Evolutionary conservation across 2,888 invertebrate genomes (phyloP).

Genomic region (Nematopogon swammerdamellus): DNA sequence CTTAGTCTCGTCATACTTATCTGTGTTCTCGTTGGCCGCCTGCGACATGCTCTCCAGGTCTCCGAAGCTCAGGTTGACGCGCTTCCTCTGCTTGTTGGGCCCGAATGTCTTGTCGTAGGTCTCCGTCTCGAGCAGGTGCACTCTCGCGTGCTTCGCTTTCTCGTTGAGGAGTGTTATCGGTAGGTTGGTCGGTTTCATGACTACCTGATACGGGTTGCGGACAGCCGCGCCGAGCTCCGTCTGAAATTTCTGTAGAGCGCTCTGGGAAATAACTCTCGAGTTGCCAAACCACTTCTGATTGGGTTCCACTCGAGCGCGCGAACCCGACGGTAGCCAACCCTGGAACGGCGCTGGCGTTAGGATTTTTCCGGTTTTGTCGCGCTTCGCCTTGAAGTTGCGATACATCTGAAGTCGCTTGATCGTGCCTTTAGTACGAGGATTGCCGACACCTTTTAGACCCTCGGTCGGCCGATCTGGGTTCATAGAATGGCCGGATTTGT

Average conservation of each 20-base stretch:
- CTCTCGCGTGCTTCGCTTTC: constrained; percentile 82
- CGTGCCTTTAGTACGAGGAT: constrained; percentile 84
- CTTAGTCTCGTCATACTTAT: constrained; percentile 75
- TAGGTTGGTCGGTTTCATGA: constrained; percentile 94
- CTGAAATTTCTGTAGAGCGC: constrained; percentile 84
- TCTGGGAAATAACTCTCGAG: constrained; percentile 93
- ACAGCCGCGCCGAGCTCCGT: constrained; percentile 92
- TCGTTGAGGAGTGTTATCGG: constrained; percentile 94
- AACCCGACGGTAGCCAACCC: constrained; percentile 82
- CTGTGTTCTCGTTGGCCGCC: constrained; percentile 65
- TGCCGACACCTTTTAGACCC: constrained; percentile 80
- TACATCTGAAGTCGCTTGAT: constrained; percentile 98
- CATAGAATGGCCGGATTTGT: constrained; percentile 89
- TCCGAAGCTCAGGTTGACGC: constrained; percentile 73
- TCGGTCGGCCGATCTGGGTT: constrained; percentile 84
- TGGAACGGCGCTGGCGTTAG: constrained; percentile 95
- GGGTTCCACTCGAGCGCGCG: constrained; percentile 93
- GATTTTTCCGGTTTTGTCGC: constrained; percentile 88
- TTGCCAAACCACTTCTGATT: constrained; percentile 99
- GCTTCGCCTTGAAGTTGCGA: constrained; percentile 92
- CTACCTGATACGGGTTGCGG: constrained; percentile 95
- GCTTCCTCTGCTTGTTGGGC: constrained; percentile 87
- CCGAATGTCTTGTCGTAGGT: constrained; percentile 94
- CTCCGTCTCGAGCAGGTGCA: constrained; percentile 95
- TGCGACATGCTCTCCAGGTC: constrained; percentile 78